These are phyloP conservation scores for Nycticorax nycticorax DNA, from an alignment of 2,113 vertebrate species.

Conservation along the genomic window DNA sequence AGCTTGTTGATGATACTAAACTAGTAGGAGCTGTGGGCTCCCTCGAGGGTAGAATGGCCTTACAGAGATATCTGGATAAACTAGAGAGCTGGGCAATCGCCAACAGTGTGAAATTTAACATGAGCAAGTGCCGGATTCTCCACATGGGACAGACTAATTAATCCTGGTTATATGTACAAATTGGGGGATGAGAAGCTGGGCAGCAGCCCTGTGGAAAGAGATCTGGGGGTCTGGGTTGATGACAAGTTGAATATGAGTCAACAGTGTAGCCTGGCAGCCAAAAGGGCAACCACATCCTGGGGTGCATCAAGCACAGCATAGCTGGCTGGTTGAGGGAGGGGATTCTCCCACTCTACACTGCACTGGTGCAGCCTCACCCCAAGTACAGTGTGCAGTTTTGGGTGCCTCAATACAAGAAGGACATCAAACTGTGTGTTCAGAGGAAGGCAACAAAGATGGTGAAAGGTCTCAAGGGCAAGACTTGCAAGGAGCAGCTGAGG, in stretches of 20 bases:
- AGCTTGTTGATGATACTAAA: background rate
- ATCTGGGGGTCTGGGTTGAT: background rate
- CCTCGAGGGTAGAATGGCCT: background rate
- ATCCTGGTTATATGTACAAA: background rate
- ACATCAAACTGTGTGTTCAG: background rate
- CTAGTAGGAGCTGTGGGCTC: background rate
- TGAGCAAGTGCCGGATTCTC: background rate
- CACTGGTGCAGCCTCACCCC: background rate
- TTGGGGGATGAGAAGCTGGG: background rate
- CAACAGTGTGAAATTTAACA: background rate
- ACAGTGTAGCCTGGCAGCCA: background rate
- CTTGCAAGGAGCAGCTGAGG: background rate
- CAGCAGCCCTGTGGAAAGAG: fast-evolving
- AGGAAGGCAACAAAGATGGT: background rate
- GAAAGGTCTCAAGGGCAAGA: background rate
- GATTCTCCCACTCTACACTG: background rate
- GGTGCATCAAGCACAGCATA: background rate
- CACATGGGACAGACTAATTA: background rate
- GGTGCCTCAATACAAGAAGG: background rate
- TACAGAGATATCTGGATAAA: background rate
- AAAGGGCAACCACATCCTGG: background rate
- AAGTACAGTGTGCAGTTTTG: background rate
- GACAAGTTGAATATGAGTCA: background rate
- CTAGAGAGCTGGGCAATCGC: background rate
- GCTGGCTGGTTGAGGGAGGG: background rate